Conservation (phyloP, 2,113 vertebrate species). For the Pluvianellus socialis region DNA sequence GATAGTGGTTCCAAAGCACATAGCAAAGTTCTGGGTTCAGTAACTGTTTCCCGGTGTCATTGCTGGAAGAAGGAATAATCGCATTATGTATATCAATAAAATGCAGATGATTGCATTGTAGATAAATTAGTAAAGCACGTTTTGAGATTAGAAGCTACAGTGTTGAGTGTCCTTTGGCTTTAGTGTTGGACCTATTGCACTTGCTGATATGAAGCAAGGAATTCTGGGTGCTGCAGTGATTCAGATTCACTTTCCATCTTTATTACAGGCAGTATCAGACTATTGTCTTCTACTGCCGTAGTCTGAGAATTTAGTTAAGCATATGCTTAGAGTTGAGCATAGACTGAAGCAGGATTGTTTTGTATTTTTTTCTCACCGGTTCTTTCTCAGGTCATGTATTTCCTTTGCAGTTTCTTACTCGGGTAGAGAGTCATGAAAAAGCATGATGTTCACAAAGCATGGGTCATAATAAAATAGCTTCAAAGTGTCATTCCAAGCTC, state of each 20-base stretch:
- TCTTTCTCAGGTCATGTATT: not conserved
- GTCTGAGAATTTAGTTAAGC: not conserved
- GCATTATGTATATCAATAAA: conserved; percentile 9
- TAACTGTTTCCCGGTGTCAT: conserved; percentile 6
- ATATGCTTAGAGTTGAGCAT: not conserved
- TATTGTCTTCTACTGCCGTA: not conserved
- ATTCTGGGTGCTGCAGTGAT: not conserved
- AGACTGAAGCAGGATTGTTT: not conserved
- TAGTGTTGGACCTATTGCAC: not conserved
- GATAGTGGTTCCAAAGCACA: not conserved
- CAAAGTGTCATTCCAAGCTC: not conserved
- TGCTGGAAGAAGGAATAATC: conserved; percentile 40
- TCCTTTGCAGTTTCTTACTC: not conserved
- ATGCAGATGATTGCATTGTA: not conserved
- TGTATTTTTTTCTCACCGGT: not conserved
- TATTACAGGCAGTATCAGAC: not conserved
- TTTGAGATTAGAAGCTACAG: not conserved
- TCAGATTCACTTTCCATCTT: not conserved
- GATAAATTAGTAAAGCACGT: conserved; percentile 31
- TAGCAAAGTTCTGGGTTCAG: conserved; percentile 15
- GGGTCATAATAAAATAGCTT: not conserved
- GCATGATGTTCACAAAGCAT: not conserved
- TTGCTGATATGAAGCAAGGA: not conserved
- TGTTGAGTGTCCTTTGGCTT: not conserved
- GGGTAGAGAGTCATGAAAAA: not conserved